Conservation (phyloP, 2,113 vertebrate genomes). For the Oenanthe melanoleuca region DNA sequence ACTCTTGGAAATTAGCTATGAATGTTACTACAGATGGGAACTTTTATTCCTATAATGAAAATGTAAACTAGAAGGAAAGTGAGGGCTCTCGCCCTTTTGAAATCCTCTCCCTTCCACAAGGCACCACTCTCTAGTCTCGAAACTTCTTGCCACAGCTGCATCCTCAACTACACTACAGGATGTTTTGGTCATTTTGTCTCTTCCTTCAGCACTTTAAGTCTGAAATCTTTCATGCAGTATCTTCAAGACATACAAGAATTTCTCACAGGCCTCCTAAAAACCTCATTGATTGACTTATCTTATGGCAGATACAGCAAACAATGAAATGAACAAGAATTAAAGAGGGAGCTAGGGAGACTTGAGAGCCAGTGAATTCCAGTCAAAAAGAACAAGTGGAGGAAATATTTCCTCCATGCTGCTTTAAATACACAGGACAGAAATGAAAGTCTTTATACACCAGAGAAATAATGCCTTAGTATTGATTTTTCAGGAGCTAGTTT, state of each 20-base stretch:
- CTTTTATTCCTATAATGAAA: neutral
- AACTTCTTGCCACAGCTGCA: neutral
- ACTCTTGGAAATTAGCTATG: neutral
- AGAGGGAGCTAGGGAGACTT: neutral
- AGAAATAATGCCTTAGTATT: rapidly evolving
- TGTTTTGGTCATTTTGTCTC: neutral
- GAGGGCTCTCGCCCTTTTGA: neutral
- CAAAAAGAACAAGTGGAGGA: neutral
- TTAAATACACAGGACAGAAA: neutral
- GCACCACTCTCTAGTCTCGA: neutral
- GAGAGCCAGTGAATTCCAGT: neutral
- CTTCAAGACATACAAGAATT: neutral
- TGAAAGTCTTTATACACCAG: neutral
- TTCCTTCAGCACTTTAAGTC: neutral
- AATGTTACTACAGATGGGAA: rapidly evolving
- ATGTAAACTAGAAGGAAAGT: neutral
- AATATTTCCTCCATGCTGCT: neutral
- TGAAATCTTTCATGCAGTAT: neutral
- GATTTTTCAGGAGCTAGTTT: neutral
- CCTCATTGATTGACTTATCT: neutral
- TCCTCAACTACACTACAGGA: neutral
- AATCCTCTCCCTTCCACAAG: neutral
- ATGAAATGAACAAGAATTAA: neutral
- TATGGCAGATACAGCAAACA: neutral
- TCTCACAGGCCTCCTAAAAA: neutral